Evolutionary conservation across 2,797 vertebrate species (phyloP).

Genomic region (Oophaga sylvatica): DNA sequence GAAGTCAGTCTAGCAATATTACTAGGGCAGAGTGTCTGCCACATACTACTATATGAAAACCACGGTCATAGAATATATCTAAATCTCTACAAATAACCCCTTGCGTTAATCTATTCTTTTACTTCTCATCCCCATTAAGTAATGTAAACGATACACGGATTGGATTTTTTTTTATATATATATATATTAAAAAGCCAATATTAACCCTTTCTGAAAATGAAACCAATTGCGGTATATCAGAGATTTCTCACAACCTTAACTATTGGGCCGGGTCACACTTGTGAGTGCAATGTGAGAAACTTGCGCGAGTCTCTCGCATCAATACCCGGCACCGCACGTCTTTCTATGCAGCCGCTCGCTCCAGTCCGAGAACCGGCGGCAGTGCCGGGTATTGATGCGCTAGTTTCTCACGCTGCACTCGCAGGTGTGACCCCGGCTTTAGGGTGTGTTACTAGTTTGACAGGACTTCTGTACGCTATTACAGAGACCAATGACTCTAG

Average conservation of each 20-base stretch:
- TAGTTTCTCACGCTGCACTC: too few species aligned
- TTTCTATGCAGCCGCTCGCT: too few species aligned
- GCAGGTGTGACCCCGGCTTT: neutral
- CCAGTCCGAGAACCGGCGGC: too few species aligned
- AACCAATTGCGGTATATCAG: constrained; percentile 39
- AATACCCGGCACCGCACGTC: too few species aligned
- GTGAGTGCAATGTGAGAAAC: too few species aligned
- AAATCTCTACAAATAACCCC: neutral
- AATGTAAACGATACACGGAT: constrained; percentile 8
- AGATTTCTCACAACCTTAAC: constrained; percentile 7
- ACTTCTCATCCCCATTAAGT: neutral
- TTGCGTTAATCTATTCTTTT: neutral
- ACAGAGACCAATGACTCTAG: neutral
- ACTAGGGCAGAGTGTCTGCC: neutral
- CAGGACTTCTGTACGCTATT: neutral
- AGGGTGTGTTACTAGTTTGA: neutral
- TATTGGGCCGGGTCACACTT: too few species aligned
- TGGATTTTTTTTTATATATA: neutral
- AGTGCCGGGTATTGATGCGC: too few species aligned
- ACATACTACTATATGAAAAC: neutral
- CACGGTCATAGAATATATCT: neutral
- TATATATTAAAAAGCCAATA: neutral
- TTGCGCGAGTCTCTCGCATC: too few species aligned
- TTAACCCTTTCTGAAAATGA: constrained; percentile 1
- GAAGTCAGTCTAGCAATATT: neutral